phyloP scores from a whole-genome alignment of 2,888 invertebrate species.

The Eupithecia subfuscata region DNA sequence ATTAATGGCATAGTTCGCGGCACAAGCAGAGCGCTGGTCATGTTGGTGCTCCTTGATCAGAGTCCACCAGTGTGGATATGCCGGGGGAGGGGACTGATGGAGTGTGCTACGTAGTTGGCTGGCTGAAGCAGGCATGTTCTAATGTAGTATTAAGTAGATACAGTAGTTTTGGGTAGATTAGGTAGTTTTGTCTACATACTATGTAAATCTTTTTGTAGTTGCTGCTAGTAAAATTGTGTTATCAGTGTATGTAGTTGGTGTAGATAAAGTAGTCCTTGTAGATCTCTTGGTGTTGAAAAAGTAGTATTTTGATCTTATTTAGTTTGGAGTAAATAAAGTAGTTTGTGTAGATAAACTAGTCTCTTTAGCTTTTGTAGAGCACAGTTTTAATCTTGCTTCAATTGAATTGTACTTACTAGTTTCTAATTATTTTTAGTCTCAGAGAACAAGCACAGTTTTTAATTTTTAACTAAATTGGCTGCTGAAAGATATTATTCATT shows the following conservation, averaged over 20 bases:
- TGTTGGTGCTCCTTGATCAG: slow-evolving; percentile 89
- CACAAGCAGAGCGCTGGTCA: slow-evolving; percentile 88
- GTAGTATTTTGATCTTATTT: too few species aligned
- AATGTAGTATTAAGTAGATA: too few species aligned
- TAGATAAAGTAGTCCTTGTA: not conserved
- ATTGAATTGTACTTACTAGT: not conserved
- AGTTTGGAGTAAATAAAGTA: not conserved
- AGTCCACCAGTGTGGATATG: slow-evolving; percentile 87
- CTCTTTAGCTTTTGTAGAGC: not conserved
- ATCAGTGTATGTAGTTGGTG: not conserved
- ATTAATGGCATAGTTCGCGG: slow-evolving; percentile 87
- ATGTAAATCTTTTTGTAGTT: too few species aligned
- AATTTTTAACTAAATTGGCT: not conserved
- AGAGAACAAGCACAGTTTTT: not conserved
- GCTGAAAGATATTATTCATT: not conserved
- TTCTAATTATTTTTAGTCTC: not conserved
- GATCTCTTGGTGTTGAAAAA: not conserved
- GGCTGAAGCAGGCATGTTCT: too few species aligned
- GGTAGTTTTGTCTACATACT: not conserved
- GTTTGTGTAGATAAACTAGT: not conserved
- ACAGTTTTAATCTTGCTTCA: not conserved
- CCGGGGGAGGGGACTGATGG: slow-evolving; percentile 87
- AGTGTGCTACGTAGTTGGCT: slow-evolving; percentile 77
- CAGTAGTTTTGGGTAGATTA: too few species aligned
- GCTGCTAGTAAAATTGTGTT: not conserved